Evolutionary conservation across 2,797 vertebrate genomes (phyloP).

Genomic region (Triplophysa bombifrons): DNA sequence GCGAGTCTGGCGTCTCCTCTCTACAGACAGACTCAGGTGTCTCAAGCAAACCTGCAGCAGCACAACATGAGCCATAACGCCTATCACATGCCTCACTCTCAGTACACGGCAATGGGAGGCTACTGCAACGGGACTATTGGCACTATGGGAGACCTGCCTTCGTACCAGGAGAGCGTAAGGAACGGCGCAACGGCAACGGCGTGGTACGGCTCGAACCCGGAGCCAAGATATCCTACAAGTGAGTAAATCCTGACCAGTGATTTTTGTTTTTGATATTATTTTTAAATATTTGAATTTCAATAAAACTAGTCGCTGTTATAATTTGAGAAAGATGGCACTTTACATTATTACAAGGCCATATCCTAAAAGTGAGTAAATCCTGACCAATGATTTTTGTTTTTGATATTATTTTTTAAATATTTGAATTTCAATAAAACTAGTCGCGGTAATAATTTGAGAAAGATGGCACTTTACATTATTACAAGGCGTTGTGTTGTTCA

Average conservation of each 20-base stretch:
- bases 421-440: too few species aligned
- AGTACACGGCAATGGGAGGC: slow-evolving; percentile 84
- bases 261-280: too few species aligned
- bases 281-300: too few species aligned
- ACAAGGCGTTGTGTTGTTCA: background rate
- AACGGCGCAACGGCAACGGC: slow-evolving; percentile 79
- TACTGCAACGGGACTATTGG: slow-evolving; percentile 89
- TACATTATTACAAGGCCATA: slow-evolving; percentile 61
- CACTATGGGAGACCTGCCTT: slow-evolving; percentile 83
- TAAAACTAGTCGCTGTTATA: too few species aligned
- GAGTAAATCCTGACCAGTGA: slow-evolving; percentile 66
- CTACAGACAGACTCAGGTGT: slow-evolving; percentile 75
- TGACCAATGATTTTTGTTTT: background rate
- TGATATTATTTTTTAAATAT: too few species aligned
- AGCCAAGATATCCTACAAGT: slow-evolving; percentile 91
- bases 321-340: background rate
- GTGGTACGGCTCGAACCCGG: slow-evolving; percentile 87
- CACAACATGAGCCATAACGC: slow-evolving; percentile 66
- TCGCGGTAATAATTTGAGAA: too few species aligned
- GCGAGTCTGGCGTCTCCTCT: slow-evolving; percentile 78
- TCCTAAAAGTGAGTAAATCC: slow-evolving; percentile 83
- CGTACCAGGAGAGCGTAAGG: slow-evolving; percentile 86
- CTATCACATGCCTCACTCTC: slow-evolving; percentile 84
- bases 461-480: background rate
- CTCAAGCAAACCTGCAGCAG: slow-evolving; percentile 75